phyloP scores from a whole-genome alignment of 2,888 invertebrate species.

The Eristalis intricaria region DNA sequence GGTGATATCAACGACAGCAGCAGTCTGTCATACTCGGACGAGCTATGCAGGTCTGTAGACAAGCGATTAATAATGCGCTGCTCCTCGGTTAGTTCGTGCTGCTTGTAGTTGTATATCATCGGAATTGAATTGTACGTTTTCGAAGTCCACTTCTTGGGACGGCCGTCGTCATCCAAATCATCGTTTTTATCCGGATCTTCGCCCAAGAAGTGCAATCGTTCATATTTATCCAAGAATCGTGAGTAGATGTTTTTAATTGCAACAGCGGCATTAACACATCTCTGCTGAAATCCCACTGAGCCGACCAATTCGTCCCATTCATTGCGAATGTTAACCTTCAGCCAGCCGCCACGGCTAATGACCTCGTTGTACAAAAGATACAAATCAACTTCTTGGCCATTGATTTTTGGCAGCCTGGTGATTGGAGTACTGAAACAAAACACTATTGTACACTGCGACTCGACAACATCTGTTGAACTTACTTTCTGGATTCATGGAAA shows the following conservation, averaged over 20 bases:
- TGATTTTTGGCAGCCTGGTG: conserved; percentile 88
- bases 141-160: conserved; percentile 87
- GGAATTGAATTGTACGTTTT: conserved; percentile 87
- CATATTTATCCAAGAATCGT: conserved; percentile 92
- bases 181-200: conserved; percentile 91
- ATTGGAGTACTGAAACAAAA: conserved; percentile 83
- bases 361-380: conserved; percentile 95
- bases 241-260: conserved; percentile 92
- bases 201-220: conserved; percentile 93
- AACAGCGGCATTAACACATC: conserved; percentile 94
- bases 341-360: conserved; percentile 95
- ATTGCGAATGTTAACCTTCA: conserved; percentile 95
- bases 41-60: conserved; percentile 85
- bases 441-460: neutral
- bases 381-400: conserved; percentile 95
- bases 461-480: conserved; percentile 80
- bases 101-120: conserved; percentile 89
- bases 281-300: conserved; percentile 88
- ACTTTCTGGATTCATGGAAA: conserved; percentile 96
- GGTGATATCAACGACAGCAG: conserved; percentile 96
- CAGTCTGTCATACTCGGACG: conserved; percentile 91
- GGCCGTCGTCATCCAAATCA: conserved; percentile 90
- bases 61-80: conserved; percentile 86
- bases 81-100: conserved; percentile 87
- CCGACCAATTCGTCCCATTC: conserved; percentile 93